A percentile compares a stretch with the other conserved stretches of the same genome.
Evolutionary conservation across 2,888 invertebrate species (phyloP).

Genomic region (Pantelozetes paolii): DNA sequence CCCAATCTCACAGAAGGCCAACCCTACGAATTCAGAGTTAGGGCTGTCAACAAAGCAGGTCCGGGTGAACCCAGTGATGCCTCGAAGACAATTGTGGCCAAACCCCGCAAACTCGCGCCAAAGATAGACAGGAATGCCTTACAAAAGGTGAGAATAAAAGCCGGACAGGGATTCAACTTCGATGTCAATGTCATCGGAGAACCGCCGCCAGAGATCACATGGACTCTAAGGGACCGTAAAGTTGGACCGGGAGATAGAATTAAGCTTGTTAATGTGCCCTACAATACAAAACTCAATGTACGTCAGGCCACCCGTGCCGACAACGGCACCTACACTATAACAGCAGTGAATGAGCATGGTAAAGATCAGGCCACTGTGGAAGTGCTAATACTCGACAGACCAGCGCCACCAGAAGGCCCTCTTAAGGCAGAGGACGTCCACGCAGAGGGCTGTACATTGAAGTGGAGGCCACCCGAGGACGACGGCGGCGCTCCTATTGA

Average conservation of each 20-base stretch:
- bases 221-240: conserved; percentile 75
- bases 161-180: conserved; percentile 91
- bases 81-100: conserved; percentile 81
- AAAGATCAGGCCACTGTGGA: conserved; percentile 80
- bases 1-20: conserved; percentile 87
- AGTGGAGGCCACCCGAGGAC: conserved; percentile 90
- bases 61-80: conserved; percentile 81
- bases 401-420: conserved; percentile 81
- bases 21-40: conserved; percentile 77
- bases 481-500: conserved; percentile 95
- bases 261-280: conserved; percentile 79
- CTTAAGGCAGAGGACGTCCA: conserved; percentile 77
- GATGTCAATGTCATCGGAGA: conserved; percentile 90
- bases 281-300: conserved; percentile 79
- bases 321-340: conserved; percentile 76
- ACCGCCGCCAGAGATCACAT: conserved; percentile 80
- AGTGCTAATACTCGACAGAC: conserved; percentile 78
- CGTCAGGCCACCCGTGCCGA: conserved; percentile 74
- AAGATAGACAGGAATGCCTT: conserved; percentile 81
- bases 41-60: conserved; percentile 85
- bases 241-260: conserved; percentile 57
- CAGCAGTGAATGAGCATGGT: conserved; percentile 77
- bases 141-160: conserved; percentile 84
- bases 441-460: conserved; percentile 77
- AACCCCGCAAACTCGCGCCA: conserved; percentile 70